These are phyloP conservation scores for Podilymbus podiceps DNA, from an alignment of 2,113 vertebrate species.

Conservation along the genomic window DNA sequence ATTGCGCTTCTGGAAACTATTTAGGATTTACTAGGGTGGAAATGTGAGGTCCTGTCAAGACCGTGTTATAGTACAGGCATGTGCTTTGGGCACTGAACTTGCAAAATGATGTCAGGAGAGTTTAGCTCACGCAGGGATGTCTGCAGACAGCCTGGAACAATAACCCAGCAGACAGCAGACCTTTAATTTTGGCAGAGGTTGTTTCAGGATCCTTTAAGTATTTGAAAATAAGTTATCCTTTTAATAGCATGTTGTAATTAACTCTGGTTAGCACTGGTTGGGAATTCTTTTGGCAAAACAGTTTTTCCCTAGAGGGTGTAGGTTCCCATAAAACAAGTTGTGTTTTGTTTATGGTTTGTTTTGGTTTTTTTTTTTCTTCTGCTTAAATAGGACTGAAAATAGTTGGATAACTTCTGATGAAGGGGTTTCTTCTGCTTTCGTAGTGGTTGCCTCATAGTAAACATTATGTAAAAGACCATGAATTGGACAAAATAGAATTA, in stretches of 20 bases:
- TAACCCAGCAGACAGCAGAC: not conserved
- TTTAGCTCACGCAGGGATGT: not conserved
- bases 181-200: not conserved
- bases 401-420: not conserved
- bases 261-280: not conserved
- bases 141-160: conserved; percentile 42
- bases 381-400: not conserved
- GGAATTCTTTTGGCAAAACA: not conserved
- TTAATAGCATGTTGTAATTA: conserved; percentile 6
- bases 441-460: not conserved
- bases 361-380: not conserved
- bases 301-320: not conserved
- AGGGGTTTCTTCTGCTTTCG: not conserved
- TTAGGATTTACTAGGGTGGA: conserved; percentile 36
- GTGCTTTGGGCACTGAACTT: conserved; percentile 27
- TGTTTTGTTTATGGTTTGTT: not conserved
- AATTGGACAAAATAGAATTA: not conserved
- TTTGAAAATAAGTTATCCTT: not conserved
- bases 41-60: conserved; percentile 42
- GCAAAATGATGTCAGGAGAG: conserved; percentile 33
- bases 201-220: not conserved
- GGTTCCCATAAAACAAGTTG: not conserved
- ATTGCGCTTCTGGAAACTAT: conserved; percentile 20
- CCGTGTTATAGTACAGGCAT: not conserved
- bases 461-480: not conserved